Evolutionary conservation across 1,140 invertebrate species (phyloP).

Genomic region (Pseudomyrmex dendroicus): DNA sequence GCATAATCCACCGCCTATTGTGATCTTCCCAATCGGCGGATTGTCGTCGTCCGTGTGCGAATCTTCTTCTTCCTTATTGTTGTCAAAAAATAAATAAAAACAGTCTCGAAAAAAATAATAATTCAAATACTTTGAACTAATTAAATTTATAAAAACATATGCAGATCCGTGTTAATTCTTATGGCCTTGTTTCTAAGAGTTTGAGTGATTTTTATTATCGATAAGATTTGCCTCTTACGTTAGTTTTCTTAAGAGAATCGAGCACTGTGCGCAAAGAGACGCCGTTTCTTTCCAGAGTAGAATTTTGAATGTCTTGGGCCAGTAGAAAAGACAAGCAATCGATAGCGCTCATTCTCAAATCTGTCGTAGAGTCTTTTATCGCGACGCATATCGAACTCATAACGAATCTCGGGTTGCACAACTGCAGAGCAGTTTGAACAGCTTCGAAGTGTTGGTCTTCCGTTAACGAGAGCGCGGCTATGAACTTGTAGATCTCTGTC

Average conservation of each 20-base stretch:
- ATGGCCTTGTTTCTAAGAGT: conserved; percentile 38
- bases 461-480: conserved; percentile 79
- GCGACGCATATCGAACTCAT: conserved; percentile 81
- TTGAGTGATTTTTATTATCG: too few relatives aligned
- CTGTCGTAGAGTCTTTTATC: conserved; percentile 73
- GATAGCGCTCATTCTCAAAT: conserved; percentile 77
- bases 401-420: conserved; percentile 76
- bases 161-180: conserved; percentile 33
- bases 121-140: too few relatives aligned
- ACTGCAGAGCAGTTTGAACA: conserved; percentile 78
- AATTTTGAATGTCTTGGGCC: conserved; percentile 78
- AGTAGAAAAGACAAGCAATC: conserved; percentile 78
- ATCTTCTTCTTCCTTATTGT: conserved; percentile 20
- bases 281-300: conserved; percentile 67
- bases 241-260: conserved; percentile 59
- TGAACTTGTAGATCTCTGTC: conserved; percentile 84
- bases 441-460: conserved; percentile 79
- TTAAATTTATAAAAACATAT: neutral
- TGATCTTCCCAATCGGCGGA: conserved; percentile 16
- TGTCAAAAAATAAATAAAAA: too few relatives aligned
- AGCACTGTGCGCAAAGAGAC: conserved; percentile 65
- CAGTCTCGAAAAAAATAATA: too few relatives aligned
- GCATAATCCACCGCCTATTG: conserved; percentile 83
- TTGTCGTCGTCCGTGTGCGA: conserved; percentile 25
- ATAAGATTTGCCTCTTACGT: neutral